Percentiles rank a stretch among this genome's conserved stretches.
phyloP scores from a whole-genome alignment of 2,113 vertebrate species.

The Centropristis striata region DNA sequence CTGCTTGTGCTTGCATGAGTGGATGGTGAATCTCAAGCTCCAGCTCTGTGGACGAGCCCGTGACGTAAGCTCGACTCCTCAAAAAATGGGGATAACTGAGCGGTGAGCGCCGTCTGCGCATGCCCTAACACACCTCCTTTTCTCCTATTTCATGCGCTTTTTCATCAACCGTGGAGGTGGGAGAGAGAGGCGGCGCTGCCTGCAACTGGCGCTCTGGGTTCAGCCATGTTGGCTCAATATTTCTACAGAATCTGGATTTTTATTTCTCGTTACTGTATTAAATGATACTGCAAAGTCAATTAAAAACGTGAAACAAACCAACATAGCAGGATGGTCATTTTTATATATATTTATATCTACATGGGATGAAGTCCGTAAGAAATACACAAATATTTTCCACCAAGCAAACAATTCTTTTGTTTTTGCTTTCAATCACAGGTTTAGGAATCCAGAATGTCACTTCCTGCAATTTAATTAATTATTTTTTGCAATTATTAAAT shows the following conservation, averaged over 20 bases:
- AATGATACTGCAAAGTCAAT: not conserved
- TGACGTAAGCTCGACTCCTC: conserved; percentile 79
- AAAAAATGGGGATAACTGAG: conserved; percentile 59
- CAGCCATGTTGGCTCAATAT: conserved; percentile 73
- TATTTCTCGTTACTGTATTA: not conserved
- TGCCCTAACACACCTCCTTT: conserved; percentile 66
- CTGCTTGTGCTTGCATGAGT: conserved; percentile 78
- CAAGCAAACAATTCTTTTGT: not conserved
- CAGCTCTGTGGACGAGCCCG: conserved; percentile 67
- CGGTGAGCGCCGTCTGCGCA: conserved; percentile 63
- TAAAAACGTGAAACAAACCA: not conserved
- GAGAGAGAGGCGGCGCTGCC: conserved; percentile 23
- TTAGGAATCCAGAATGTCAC: not conserved
- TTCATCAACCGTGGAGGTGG: conserved; percentile 38
- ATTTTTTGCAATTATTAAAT: too few relatives aligned
- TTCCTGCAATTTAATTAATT: not conserved
- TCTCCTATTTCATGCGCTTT: conserved; percentile 61
- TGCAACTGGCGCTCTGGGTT: conserved; percentile 40
- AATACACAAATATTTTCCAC: not conserved
- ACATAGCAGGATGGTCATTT: too few relatives aligned
- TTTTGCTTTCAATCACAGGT: not conserved
- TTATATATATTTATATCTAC: too few relatives aligned
- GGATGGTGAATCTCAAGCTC: conserved; percentile 70
- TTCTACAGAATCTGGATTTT: not conserved
- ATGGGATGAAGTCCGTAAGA: not conserved